Evolutionary conservation across 2,888 invertebrate species (phyloP), one percentile per base, ranked within the genome.

Genomic region (Standfussiana lucernea): DNA sequence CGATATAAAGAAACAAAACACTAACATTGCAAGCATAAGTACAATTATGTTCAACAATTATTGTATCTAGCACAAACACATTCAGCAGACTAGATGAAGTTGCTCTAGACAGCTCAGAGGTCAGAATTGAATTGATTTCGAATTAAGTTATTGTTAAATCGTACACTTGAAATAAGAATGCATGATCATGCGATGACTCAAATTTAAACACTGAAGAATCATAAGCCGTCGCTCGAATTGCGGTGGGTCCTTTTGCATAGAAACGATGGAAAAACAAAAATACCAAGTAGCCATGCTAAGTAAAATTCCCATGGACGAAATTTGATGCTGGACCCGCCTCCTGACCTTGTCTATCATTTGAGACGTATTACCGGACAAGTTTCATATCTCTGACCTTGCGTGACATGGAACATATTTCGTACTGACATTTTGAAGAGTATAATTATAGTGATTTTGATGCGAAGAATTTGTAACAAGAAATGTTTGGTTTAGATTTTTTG

Each of bases 321-420:
- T 83, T 42, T 18, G 40, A 71, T 59, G 40, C 62, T 68, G n/a
- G 37, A 21, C 21, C 53, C 72, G 37, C 70, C 74, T 74, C 6
- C 15, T 80, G 35, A 68, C 85, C 80, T 82, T 71, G 62, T 61
- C 28, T 73, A 79, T 84, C 61, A 70, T 72, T 72, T 50, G 45
- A 28, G 65, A 72, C 45, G 53, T 72, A 65, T 71, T 47, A 56
- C 28, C 32, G 64, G 84, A 80, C 85, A 64, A 68, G 80, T 84
- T 80, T 74, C 50, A n/a, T 21, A 71, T 28, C 11, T 62, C 50
- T 74, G 85, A 82, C 85, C 85, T 84, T 84, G 75, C 85, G 35
- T 82, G 80, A 84, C 53, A 74, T 59, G 67, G 28, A 71, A 71
- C 59, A 84, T 53, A 82, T 84, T 64, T 62, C 18, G 37, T 80